Percentiles rank a stretch among this genome's conserved stretches.
Conservation (phyloP, 92 coral and sea anemone species). For the Porites evermanni region DNA sequence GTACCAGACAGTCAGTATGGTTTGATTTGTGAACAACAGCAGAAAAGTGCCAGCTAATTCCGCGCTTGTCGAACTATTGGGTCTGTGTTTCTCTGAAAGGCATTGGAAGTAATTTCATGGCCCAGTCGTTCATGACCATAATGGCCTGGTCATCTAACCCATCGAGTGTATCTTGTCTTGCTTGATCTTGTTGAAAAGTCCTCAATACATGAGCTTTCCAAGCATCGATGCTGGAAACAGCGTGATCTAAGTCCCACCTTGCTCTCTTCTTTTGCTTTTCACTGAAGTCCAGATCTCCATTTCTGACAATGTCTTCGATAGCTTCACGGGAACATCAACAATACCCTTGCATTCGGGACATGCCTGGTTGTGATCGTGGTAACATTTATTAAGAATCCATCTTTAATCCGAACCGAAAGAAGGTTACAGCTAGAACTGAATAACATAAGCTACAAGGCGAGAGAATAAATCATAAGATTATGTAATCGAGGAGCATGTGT, state of each 20-base stretch:
- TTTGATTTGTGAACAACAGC: constrained; percentile 53
- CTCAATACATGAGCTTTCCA: constrained; percentile 63
- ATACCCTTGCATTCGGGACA: constrained; percentile 45
- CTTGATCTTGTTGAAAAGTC: constrained; percentile 59
- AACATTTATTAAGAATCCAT: too few species aligned
- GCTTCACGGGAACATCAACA: constrained; percentile 21
- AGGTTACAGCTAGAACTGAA: too few species aligned
- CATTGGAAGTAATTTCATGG: constrained; percentile 62
- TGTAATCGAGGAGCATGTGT: too few species aligned
- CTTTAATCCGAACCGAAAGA: too few species aligned
- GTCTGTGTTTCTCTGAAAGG: constrained; percentile 61
- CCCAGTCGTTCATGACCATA: constrained; percentile 69
- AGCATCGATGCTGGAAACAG: constrained; percentile 34
- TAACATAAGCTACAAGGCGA: too few species aligned
- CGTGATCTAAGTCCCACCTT: constrained; percentile 50
- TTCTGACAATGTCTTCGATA: constrained; percentile 29
- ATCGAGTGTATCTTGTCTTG: constrained; percentile 41
- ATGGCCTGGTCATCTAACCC: constrained; percentile 23
- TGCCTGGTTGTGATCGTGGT: constrained; percentile 34
- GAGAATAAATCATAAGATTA: too few species aligned
- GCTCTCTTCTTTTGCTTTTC: constrained; percentile 44
- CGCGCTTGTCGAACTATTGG: constrained; percentile 63
- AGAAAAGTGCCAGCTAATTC: constrained; percentile 59
- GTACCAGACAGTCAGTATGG: constrained; percentile 52
- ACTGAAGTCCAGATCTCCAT: constrained; percentile 20